A percentile compares a stretch with the other conserved stretches of the same genome.
phyloP scores from a whole-genome alignment of 2,888 invertebrate genomes.

The Perizoma affinitatum region DNA sequence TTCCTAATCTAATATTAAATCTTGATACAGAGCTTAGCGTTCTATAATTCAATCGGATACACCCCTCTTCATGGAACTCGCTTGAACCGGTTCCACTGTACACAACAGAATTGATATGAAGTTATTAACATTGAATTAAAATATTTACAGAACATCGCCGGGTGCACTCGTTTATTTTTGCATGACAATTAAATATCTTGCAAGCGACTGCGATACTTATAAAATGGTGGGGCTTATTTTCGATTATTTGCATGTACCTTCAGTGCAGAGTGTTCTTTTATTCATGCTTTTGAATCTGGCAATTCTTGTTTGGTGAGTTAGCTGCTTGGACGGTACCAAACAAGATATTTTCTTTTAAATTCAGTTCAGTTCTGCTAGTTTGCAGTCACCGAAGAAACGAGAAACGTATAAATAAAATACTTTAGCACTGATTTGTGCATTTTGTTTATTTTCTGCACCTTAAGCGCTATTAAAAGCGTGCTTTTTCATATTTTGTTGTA shows the following conservation, averaged over 20 bases:
- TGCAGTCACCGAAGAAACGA: constrained; percentile 47
- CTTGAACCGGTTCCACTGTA: constrained; percentile 57
- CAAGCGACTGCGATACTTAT: constrained; percentile 50
- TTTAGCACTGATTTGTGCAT: constrained; percentile 44
- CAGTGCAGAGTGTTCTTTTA: constrained; percentile 67
- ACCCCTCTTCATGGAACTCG: constrained; percentile 43
- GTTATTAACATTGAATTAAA: constrained; percentile 75
- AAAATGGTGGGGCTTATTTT: constrained; percentile 56
- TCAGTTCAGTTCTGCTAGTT: constrained; percentile 50
- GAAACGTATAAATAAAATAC: constrained; percentile 45
- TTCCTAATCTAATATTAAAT: constrained; percentile 55
- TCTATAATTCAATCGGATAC: constrained; percentile 59
- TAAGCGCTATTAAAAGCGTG: constrained; percentile 41
- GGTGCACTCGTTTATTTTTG: constrained; percentile 68
- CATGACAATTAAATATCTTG: constrained; percentile 73
- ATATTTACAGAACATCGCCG: constrained; percentile 67
- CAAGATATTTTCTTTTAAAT: constrained; percentile 58
- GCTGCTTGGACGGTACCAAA: constrained; percentile 63
- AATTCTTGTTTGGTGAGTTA: constrained; percentile 70
- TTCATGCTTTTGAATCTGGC: constrained; percentile 71
- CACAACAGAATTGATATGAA: constrained; percentile 60
- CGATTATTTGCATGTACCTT: constrained; percentile 65
- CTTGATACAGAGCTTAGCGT: constrained; percentile 49
- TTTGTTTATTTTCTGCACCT: constrained; percentile 26
- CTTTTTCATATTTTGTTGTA: constrained; percentile 43